Base-by-base conservation (phyloP, 2,113 vertebrate genomes). In the Clarias macrocephalus region DNA sequence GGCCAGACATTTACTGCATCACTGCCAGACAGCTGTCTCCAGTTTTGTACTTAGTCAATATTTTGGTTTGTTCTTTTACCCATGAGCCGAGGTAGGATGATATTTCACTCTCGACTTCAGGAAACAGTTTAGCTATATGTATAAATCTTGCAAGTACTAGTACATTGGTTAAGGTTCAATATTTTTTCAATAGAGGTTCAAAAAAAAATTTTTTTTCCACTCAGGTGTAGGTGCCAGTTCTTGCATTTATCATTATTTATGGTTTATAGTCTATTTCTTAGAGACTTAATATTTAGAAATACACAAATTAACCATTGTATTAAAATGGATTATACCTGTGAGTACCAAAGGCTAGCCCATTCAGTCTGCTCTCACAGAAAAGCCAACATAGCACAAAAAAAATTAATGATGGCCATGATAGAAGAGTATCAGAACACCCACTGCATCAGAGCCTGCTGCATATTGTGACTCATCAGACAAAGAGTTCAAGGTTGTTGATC, bases 61-160 rank as follows among this genome's bases (percentile, higher is more conserved):
- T 83, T 86, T 33, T 87, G 88, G 65, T 80, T 66, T 73, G 85
- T 73, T 10, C 21, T 81, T 82, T 81, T 80, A 73, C 60, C 56
- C 42, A 28, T 33, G 52, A 57, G 23, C 23, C 28, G 9, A 86
- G 56, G 82, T 62, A 52, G 59, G 48, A 13, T 19, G 30, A 18
- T 57, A 13, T 21, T 52, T 6, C 59, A 56, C 72, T 66, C 65
- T 66, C 5, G 28, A 7, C 16, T 82, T 42, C 48, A 65, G 62
- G 59, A 30, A 62, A 59, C 18, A 60, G 52, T 59, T 21, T 23
- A 70, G 37, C 54, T 56, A 4, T 4, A 21, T 42, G 16, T 42
- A 21, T 2, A 37, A 37, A 73, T 73, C 70, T 73, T 72, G 16
- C 68, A 19, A 72, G 68, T 19, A 18, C 18, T 37, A 21, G 18